A percentile compares a stretch with the other conserved stretches of the same genome.
Evolutionary conservation across 1,140 invertebrate species (phyloP).

Genomic region (Ceratosolen fusciceps): DNA sequence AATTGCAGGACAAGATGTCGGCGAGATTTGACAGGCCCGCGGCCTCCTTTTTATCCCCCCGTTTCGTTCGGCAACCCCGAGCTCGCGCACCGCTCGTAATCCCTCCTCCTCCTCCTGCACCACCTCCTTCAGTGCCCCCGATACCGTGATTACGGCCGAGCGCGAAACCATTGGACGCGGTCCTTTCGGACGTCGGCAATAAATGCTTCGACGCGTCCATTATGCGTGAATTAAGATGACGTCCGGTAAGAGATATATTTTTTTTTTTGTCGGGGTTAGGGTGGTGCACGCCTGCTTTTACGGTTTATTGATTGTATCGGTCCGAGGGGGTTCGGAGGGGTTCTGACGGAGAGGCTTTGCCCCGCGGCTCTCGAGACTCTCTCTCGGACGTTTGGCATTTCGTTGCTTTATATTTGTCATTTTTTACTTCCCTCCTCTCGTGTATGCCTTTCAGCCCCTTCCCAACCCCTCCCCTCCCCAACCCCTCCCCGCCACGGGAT

Average conservation of each 20-base stretch:
- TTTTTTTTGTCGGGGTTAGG: not conserved
- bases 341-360: not conserved
- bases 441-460: too few relatives aligned
- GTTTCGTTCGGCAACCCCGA: not conserved
- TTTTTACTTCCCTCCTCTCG: not conserved
- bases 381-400: not conserved
- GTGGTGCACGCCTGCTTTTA: slow-evolving; percentile 5
- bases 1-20: slow-evolving; percentile 23
- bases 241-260: not conserved
- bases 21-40: slow-evolving; percentile 48
- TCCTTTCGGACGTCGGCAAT: not conserved
- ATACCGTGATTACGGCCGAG: not conserved
- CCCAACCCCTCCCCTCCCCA: too few relatives aligned
- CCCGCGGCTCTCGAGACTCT: not conserved
- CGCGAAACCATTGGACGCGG: not conserved
- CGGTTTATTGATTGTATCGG: slow-evolving; percentile 12
- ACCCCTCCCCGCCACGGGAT: not conserved
- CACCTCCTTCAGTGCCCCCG: too few relatives aligned
- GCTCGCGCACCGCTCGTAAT: not conserved
- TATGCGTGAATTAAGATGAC: slow-evolving; percentile 25
- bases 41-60: slow-evolving; percentile 43
- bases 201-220: slow-evolving; percentile 19
- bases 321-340: too few relatives aligned
- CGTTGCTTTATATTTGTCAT: not conserved
- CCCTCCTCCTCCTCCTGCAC: too few relatives aligned